A percentile compares a stretch with the other conserved stretches of the same genome.
Evolutionary conservation across 92 coral and sea anemone species (phyloP).

Genomic region (Actinernus sp.): DNA sequence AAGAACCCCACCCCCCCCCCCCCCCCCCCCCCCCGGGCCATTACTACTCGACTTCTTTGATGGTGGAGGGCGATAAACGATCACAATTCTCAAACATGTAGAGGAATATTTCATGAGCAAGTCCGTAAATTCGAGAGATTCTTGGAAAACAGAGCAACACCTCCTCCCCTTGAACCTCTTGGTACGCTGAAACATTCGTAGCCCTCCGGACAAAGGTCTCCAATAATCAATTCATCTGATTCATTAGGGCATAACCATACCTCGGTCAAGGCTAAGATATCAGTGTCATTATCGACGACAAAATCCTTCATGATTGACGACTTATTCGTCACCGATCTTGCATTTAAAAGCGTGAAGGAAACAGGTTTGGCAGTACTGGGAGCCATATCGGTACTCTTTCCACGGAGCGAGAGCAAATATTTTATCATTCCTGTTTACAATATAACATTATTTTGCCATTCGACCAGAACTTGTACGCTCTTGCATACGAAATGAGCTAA

Average conservation of each 20-base stretch:
- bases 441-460: too few relatives aligned
- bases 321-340: slow-evolving; percentile 6
- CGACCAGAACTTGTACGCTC: too few relatives aligned
- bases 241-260: slow-evolving; percentile 24
- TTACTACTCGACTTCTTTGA: too few relatives aligned
- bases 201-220: slow-evolving; percentile 48
- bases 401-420: too few relatives aligned
- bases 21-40: too few relatives aligned
- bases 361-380: too few relatives aligned
- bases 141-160: slow-evolving; percentile 14
- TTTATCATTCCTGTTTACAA: too few relatives aligned
- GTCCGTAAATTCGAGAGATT: slow-evolving; percentile 20
- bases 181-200: slow-evolving; percentile 25
- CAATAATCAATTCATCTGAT: slow-evolving; percentile 22
- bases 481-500: too few relatives aligned
- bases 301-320: slow-evolving; percentile 11
- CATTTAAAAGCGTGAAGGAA: slow-evolving; percentile 11
- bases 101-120: slow-evolving; percentile 4
- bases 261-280: slow-evolving; percentile 26
- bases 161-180: slow-evolving; percentile 51
- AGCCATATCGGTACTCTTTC: too few relatives aligned
- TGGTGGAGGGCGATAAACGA: slow-evolving; percentile 27
- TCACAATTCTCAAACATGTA: slow-evolving; percentile 6
- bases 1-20: too few relatives aligned
- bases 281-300: slow-evolving; percentile 14